Evolutionary conservation across 2,113 vertebrate genomes (phyloP).

Genomic region (Cardinalis cardinalis): DNA sequence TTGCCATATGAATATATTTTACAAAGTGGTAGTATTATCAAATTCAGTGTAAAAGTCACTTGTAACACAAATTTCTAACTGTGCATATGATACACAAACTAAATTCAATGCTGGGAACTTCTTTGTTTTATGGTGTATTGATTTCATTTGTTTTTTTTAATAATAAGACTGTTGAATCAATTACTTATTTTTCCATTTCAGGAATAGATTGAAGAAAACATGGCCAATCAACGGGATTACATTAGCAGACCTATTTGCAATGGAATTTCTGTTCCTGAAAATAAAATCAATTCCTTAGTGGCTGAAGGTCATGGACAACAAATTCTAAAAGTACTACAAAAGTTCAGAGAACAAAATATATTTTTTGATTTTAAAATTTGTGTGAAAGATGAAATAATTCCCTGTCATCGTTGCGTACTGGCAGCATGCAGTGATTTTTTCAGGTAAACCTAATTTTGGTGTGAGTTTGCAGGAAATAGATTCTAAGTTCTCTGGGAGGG

Average conservation of each 20-base stretch:
- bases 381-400: slow-evolving; percentile 84
- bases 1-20: not conserved
- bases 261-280: slow-evolving; percentile 73
- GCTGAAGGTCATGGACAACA: slow-evolving; percentile 89
- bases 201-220: slow-evolving; percentile 59
- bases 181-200: slow-evolving; percentile 53
- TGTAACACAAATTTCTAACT: not conserved
- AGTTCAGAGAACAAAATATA: slow-evolving; percentile 84
- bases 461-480: not conserved
- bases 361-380: slow-evolving; percentile 93
- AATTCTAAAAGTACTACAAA: slow-evolving; percentile 84
- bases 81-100: not conserved
- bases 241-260: slow-evolving; percentile 69
- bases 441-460: slow-evolving; percentile 75
- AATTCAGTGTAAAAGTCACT: not conserved
- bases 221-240: slow-evolving; percentile 72
- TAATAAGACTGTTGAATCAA: not conserved
- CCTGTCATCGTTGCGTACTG: slow-evolving; percentile 93
- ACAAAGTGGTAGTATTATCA: not conserved
- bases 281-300: slow-evolving; percentile 75
- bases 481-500: not conserved
- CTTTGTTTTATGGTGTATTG: not conserved
- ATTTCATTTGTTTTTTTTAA: not conserved
- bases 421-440: slow-evolving; percentile 97
- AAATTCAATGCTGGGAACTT: not conserved